These are phyloP conservation scores for Coregonus sp. DNA, from an alignment of 2,797 vertebrate genomes.

Conservation along the genomic window DNA sequence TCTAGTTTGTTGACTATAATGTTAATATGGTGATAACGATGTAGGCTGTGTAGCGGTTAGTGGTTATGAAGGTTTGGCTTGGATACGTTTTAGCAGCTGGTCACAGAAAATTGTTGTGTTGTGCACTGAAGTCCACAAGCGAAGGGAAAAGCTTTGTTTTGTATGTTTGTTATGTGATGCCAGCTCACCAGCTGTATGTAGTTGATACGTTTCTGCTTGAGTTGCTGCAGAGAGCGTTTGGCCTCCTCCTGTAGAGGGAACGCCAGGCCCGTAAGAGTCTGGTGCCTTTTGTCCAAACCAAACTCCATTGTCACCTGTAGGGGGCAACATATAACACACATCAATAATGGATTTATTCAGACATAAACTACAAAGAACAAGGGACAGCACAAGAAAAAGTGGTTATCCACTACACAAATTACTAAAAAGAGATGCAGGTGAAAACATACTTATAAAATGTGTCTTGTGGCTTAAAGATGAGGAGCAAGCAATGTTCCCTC, in stretches of 20 bases:
- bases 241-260: constrained; percentile 92
- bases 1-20: too few species aligned
- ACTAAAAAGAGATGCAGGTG: not conserved
- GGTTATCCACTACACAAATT: not conserved
- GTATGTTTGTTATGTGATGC: not conserved
- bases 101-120: not conserved
- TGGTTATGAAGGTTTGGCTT: too few species aligned
- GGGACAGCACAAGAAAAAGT: not conserved
- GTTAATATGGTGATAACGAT: too few species aligned
- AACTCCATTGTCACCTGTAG: constrained; percentile 92
- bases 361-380: not conserved
- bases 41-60: too few species aligned
- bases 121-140: not conserved
- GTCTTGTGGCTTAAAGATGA: not conserved
- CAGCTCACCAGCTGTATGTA: constrained; percentile 93
- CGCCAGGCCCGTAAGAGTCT: constrained; percentile 91
- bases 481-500: too few species aligned
- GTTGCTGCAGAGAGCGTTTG: constrained; percentile 87
- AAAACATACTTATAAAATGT: not conserved
- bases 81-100: too few species aligned
- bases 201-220: constrained; percentile 90
- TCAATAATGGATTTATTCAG: not conserved
- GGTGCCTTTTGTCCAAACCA: constrained; percentile 91
- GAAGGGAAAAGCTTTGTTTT: not conserved
- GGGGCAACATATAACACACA: constrained; percentile 8